Percentiles rank a stretch among this genome's conserved stretches.
phyloP scores from a whole-genome alignment of 92 coral and sea anemone genomes.

The Zoanthus gigantus region DNA sequence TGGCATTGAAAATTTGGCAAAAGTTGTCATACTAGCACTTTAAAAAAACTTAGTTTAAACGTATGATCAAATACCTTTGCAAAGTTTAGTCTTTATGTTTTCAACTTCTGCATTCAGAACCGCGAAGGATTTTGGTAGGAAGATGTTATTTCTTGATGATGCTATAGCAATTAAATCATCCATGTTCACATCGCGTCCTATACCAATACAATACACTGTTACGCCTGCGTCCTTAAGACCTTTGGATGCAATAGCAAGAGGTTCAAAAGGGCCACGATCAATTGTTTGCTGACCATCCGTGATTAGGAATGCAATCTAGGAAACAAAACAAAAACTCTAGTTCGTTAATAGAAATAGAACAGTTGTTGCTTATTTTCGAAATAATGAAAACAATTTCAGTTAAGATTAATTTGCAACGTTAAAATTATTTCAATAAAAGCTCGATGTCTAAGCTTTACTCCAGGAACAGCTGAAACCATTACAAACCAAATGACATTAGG shows the following conservation, averaged over 20 bases:
- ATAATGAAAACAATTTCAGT: neutral
- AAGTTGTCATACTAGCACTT: too few species aligned
- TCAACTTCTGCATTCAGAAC: neutral
- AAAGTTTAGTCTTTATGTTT: too few species aligned
- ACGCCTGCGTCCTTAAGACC: neutral
- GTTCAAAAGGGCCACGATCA: neutral
- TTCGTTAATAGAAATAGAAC: neutral
- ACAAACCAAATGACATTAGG: too few species aligned
- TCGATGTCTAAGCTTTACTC: neutral
- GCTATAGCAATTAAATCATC: neutral
- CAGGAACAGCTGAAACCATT: too few species aligned
- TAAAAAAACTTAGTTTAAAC: too few species aligned
- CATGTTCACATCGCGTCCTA: neutral
- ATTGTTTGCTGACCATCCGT: slow-evolving; percentile 3
- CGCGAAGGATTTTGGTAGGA: neutral
- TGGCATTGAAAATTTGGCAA: too few species aligned
- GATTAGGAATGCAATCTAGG: neutral
- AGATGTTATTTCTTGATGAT: neutral
- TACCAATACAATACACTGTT: slow-evolving; percentile 1
- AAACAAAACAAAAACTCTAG: neutral
- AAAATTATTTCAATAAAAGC: neutral
- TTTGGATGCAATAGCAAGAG: neutral
- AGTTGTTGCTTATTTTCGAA: neutral
- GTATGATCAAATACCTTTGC: too few species aligned
- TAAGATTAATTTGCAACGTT: neutral